Conservation (phyloP, 2,113 vertebrate species). For the Romanogobio albipinnatus region DNA sequence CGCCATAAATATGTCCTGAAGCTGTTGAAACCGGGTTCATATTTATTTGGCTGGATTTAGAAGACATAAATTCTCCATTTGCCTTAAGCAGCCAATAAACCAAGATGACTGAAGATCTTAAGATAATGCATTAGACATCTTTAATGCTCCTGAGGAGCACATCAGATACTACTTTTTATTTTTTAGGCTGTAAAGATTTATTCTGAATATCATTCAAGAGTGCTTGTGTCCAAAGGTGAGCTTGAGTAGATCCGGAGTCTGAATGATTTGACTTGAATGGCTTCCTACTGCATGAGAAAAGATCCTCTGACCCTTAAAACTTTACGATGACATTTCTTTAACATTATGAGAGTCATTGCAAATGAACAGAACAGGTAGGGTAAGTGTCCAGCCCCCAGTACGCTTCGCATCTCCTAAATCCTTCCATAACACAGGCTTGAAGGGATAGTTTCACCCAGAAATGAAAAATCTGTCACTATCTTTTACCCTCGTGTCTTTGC, state of each 20-base stretch:
- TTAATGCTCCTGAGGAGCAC: constrained; percentile 7
- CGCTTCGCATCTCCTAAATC: not conserved
- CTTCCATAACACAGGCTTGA: not conserved
- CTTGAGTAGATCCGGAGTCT: constrained; percentile 5
- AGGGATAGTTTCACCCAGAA: not conserved
- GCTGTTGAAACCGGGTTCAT: constrained; percentile 33
- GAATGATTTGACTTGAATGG: not conserved
- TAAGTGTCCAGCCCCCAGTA: not conserved
- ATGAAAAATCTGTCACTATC: not conserved
- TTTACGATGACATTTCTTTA: not conserved
- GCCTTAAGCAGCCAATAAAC: constrained; percentile 42
- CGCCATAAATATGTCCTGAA: constrained; percentile 40
- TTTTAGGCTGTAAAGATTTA: not conserved
- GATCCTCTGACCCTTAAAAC: not conserved
- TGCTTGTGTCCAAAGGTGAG: not conserved
- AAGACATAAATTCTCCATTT: constrained; percentile 37
- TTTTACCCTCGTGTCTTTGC: not conserved
- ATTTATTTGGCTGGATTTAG: constrained; percentile 49
- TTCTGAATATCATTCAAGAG: not conserved
- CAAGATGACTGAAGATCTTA: constrained; percentile 39
- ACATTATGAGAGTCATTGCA: not conserved
- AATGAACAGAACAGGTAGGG: not conserved
- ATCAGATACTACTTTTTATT: not conserved
- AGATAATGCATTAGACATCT: constrained; percentile 30
- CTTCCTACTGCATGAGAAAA: constrained; percentile 29